Evolutionary conservation across 1,140 invertebrate genomes (phyloP).

Genomic region (Drosophila equinoxialis): DNA sequence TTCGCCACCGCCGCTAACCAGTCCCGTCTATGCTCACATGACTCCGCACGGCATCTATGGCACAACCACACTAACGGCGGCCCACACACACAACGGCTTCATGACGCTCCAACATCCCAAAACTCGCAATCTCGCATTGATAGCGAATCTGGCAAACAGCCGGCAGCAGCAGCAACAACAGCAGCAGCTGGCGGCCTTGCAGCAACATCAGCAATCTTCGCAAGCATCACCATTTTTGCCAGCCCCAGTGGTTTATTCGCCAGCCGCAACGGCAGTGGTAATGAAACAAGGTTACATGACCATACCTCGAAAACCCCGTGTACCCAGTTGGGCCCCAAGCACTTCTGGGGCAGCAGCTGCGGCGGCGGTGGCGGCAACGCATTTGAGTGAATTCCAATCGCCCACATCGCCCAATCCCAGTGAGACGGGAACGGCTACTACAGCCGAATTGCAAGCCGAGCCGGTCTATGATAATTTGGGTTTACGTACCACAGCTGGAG

Average conservation of each 20-base stretch:
- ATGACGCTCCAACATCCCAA: constrained; percentile 82
- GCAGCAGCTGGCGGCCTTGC: constrained; percentile 83
- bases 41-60: constrained; percentile 80
- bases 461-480: constrained; percentile 94
- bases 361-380: constrained; percentile 45
- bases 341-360: constrained; percentile 83
- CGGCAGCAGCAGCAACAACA: constrained; percentile 68
- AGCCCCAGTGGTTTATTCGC: constrained; percentile 84
- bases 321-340: constrained; percentile 91
- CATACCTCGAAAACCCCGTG: constrained; percentile 91
- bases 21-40: constrained; percentile 81
- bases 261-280: constrained; percentile 83
- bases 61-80: constrained; percentile 67
- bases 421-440: constrained; percentile 84
- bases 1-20: constrained; percentile 73
- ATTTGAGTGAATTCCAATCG: constrained; percentile 73
- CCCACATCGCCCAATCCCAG: constrained; percentile 84
- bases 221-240: constrained; percentile 86
- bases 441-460: constrained; percentile 85
- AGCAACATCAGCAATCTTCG: constrained; percentile 83
- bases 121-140: constrained; percentile 73
- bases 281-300: constrained; percentile 92
- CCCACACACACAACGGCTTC: constrained; percentile 72
- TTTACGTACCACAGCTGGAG: constrained; percentile 91
- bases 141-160: constrained; percentile 83